These are phyloP conservation scores for Caenorhabditis becei DNA, from an alignment of 2,888 invertebrate species.

Conservation along the genomic window DNA sequence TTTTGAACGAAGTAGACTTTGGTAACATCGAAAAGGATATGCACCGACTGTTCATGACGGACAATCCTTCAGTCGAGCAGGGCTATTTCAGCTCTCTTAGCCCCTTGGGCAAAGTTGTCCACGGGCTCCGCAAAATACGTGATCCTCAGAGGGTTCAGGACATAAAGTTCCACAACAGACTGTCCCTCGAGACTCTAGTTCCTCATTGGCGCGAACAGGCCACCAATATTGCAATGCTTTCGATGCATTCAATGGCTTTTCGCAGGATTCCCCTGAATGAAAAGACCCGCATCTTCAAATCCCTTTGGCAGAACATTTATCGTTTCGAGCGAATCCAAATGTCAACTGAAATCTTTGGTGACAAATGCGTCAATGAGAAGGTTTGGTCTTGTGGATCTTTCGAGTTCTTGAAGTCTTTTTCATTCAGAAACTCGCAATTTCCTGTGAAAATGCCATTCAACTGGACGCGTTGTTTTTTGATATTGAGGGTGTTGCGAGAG, in stretches of 20 bases:
- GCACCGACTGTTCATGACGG: slow-evolving; percentile 37
- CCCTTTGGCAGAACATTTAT: slow-evolving; percentile 54
- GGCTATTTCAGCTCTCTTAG: slow-evolving; percentile 41
- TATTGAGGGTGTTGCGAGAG: slow-evolving; percentile 46
- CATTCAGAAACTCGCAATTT: slow-evolving; percentile 53
- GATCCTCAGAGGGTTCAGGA: slow-evolving; percentile 9
- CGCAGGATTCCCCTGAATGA: slow-evolving; percentile 40
- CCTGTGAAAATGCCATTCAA: slow-evolving; percentile 45
- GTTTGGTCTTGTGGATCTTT: neutral
- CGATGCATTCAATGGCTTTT: slow-evolving; percentile 56
- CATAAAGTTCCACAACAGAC: slow-evolving; percentile 46
- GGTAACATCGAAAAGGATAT: slow-evolving; percentile 39
- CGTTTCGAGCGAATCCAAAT: slow-evolving; percentile 57
- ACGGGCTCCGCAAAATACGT: slow-evolving; percentile 43
- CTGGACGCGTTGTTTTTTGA: slow-evolving; percentile 49
- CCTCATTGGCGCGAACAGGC: slow-evolving; percentile 51
- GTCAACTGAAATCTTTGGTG: slow-evolving; percentile 57
- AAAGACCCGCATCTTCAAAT: slow-evolving; percentile 50
- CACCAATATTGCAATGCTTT: slow-evolving; percentile 32
- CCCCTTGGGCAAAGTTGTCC: slow-evolving; percentile 28
- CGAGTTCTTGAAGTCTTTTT: neutral
- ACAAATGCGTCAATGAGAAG: slow-evolving; percentile 44
- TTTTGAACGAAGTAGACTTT: slow-evolving; percentile 36
- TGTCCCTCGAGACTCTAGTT: slow-evolving; percentile 37
- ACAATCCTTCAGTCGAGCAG: slow-evolving; percentile 32